Evolutionary conservation across 2,113 vertebrate species (phyloP).

Genomic region (Sturnira hondurensis): DNA sequence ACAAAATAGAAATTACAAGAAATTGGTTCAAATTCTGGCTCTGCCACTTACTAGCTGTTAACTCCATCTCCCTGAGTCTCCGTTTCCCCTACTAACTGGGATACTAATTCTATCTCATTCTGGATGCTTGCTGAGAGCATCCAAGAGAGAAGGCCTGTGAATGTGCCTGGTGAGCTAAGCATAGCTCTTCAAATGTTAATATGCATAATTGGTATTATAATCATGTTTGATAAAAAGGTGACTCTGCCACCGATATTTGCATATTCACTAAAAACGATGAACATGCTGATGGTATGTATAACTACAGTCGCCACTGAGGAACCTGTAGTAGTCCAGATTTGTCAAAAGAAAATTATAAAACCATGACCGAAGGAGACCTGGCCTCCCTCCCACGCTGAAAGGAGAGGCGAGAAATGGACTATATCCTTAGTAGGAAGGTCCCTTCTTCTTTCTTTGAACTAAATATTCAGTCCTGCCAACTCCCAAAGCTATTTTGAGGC

Average conservation of each 20-base stretch:
- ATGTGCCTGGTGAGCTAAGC: neutral
- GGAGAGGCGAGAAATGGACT: conserved; percentile 50
- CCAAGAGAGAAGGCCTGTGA: neutral
- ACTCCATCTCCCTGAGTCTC: neutral
- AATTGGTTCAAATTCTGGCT: neutral
- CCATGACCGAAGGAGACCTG: conserved; percentile 21
- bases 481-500: conserved; percentile 57
- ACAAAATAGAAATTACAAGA: neutral
- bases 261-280: conserved; percentile 43
- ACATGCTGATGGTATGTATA: conserved; percentile 33
- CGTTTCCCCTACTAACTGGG: neutral
- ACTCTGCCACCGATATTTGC: conserved; percentile 4
- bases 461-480: conserved; percentile 49
- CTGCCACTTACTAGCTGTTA: neutral
- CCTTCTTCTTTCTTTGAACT: conserved; percentile 20
- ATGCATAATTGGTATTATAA: conserved; percentile 37
- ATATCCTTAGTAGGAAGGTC: neutral
- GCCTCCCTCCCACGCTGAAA: conserved; percentile 35
- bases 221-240: conserved; percentile 51
- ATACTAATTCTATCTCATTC: neutral
- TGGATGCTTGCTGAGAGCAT: neutral
- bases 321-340: neutral
- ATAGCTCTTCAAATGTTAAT: conserved; percentile 48
- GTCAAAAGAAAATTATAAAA: conserved; percentile 49
- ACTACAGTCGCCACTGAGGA: neutral